A percentile compares a stretch with the other conserved stretches of the same genome.
phyloP scores from a whole-genome alignment of 2,888 invertebrate genomes.

The Hydroisotoma schaefferi region DNA sequence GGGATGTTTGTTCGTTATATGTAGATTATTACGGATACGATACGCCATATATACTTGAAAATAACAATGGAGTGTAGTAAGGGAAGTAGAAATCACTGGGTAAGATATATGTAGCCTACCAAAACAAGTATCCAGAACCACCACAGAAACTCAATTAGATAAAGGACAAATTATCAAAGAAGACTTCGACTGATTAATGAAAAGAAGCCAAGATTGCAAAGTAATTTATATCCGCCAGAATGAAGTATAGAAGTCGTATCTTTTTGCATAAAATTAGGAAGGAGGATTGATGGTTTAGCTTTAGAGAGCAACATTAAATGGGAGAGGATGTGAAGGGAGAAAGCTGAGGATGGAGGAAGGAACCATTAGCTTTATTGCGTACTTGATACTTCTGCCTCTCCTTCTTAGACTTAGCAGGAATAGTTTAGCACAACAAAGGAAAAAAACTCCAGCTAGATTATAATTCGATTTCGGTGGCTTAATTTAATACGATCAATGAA shows the following conservation, averaged over 20 bases:
- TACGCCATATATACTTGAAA: too few relatives aligned
- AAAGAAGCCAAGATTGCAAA: conserved; percentile 5
- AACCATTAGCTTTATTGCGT: conserved; percentile 27
- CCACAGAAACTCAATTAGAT: not conserved
- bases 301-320: conserved; percentile 1
- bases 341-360: conserved; percentile 1
- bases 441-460: conserved; percentile 19
- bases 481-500: conserved; percentile 33
- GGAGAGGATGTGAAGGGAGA: not conserved
- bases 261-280: conserved; percentile 10
- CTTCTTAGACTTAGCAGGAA: conserved; percentile 11
- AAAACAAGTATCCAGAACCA: too few relatives aligned
- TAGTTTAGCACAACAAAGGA: conserved; percentile 22
- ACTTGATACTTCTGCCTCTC: too few relatives aligned
- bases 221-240: not conserved
- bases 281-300: not conserved
- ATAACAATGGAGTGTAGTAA: too few relatives aligned
- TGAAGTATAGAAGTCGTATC: not conserved
- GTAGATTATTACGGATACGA: too few relatives aligned
- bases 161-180: not conserved
- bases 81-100: too few relatives aligned
- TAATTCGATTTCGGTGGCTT: conserved; percentile 33
- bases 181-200: not conserved
- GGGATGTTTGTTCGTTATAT: too few relatives aligned
- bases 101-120: too few relatives aligned